phyloP scores from a whole-genome alignment of 2,797 vertebrate species.

The Anguilla obscura region DNA sequence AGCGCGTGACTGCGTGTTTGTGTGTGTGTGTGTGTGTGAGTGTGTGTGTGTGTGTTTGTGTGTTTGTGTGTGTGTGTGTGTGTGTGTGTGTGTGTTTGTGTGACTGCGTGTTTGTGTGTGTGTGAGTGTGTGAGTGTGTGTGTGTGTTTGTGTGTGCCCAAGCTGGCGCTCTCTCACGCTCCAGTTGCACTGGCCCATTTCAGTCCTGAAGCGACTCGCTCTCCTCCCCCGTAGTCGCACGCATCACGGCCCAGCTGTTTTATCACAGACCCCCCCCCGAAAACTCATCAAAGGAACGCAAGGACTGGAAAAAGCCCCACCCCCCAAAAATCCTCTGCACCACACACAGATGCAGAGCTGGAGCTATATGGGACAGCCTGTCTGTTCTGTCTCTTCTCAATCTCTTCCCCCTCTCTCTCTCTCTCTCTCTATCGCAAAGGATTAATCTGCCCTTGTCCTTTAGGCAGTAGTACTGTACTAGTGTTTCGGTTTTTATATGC shows the following conservation, averaged over 20 bases:
- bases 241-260: not conserved
- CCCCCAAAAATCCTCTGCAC: not conserved
- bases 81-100: not conserved
- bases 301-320: not conserved
- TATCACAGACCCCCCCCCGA: not conserved
- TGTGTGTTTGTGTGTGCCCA: not conserved
- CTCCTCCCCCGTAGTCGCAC: not conserved
- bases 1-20: not conserved
- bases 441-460: not conserved
- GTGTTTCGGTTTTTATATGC: not conserved
- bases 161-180: not conserved
- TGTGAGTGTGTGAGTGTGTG: not conserved
- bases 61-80: not conserved
- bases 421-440: not conserved
- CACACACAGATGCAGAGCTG: not conserved
- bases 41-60: not conserved
- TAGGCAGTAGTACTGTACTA: not conserved
- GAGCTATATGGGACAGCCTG: not conserved
- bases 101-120: not conserved
- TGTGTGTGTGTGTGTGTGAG: not conserved
- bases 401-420: not conserved
- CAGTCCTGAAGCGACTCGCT: not conserved
- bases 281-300: not conserved
- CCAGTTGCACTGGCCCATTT: slow-evolving; percentile 12
- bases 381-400: no score